phyloP scores from a whole-genome alignment of 2,797 vertebrate genomes.

The Streptopelia turtur region DNA sequence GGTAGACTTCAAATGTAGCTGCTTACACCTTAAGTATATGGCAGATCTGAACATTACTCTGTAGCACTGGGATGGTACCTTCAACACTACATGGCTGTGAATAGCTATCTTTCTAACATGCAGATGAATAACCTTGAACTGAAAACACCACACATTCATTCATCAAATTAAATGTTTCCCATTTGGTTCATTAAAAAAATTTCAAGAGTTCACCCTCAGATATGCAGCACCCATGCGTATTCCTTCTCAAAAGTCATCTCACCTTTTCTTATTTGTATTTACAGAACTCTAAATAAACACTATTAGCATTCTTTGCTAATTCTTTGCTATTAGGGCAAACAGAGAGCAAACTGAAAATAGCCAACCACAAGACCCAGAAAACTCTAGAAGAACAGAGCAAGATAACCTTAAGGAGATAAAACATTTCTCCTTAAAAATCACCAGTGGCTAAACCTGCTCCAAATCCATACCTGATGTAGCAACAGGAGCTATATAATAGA shows the following conservation, averaged over 20 bases:
- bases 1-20: not conserved
- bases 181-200: not conserved
- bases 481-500: not conserved
- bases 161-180: not conserved
- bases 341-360: not conserved
- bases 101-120: not conserved
- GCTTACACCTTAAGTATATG: not conserved
- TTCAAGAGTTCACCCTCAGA: not conserved
- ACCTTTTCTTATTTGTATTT: not conserved
- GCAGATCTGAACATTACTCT: not conserved
- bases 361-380: not conserved
- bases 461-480: not conserved
- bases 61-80: not conserved
- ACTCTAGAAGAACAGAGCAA: not conserved
- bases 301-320: not conserved
- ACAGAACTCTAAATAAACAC: not conserved
- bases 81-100: not conserved
- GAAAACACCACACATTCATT: not conserved
- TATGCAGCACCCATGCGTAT: not conserved
- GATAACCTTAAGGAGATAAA: not conserved
- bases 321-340: accelerated
- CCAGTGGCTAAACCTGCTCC: not conserved
- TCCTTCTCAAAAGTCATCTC: not conserved
- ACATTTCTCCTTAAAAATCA: not conserved
- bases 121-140: not conserved